A percentile compares a stretch with the other conserved stretches of the same genome.
These are phyloP conservation scores for Aplysina aerophoba DNA, from an alignment of 37 sponge, comb jelly and placozoan genomes.

Conservation along the genomic window DNA sequence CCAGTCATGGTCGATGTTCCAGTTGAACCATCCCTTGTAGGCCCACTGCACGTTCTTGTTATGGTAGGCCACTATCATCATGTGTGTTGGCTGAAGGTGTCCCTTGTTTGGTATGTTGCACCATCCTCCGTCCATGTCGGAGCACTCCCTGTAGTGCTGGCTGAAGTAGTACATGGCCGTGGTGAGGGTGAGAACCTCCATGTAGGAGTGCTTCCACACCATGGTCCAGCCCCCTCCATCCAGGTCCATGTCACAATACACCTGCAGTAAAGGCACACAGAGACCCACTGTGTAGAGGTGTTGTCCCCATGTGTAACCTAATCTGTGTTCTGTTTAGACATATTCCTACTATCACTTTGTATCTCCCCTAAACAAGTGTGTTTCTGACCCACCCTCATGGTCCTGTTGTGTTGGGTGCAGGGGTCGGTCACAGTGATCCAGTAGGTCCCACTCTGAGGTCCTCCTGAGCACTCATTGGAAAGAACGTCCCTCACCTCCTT, in stretches of 20 bases:
- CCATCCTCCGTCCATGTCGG: conserved; percentile 16
- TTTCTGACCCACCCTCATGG: no score
- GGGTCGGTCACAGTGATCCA: conserved; percentile 8
- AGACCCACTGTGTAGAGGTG: no score
- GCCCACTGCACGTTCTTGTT: conserved; percentile 1
- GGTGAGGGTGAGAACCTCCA: conserved; percentile 16
- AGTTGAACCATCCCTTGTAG: conserved; percentile 39
- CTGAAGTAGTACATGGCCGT: conserved; percentile 21
- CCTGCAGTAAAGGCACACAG: neutral
- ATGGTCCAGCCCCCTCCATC: conserved; percentile 35
- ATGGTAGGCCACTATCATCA: conserved; percentile 17
- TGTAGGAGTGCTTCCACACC: conserved; percentile 35
- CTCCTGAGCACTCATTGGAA: conserved; percentile 1
- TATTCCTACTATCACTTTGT: no score
- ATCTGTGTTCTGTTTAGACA: no score
- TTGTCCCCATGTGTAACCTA: no score
- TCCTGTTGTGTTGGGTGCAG: no score
- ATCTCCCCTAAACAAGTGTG: no score
- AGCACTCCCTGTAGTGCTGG: neutral
- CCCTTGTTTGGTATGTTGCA: conserved; percentile 16
- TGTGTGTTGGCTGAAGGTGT: conserved; percentile 25
- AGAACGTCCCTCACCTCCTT: neutral
- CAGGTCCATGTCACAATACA: conserved; percentile 27
- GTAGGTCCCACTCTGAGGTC: neutral
- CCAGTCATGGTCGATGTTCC: conserved; percentile 31